These are phyloP conservation scores for Sanderia malayensis DNA, from an alignment of 30 jellyfish, hydroid and myxozoan species.

Conservation along the genomic window DNA sequence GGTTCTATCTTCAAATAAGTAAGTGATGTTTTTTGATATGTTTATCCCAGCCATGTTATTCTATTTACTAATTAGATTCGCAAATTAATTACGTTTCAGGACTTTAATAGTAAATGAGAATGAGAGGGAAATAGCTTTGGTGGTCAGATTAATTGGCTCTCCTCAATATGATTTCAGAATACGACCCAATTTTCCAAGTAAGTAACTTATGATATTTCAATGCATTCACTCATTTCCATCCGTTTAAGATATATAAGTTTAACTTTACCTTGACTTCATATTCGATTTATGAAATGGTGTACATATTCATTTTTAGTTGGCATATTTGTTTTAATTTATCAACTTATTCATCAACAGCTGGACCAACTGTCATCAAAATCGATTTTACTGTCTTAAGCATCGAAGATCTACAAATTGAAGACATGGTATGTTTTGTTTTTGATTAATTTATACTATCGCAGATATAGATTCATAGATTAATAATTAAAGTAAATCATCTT, in stretches of 20 bases:
- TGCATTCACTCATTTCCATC: too few relatives aligned
- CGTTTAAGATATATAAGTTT: too few relatives aligned
- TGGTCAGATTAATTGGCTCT: slow-evolving; percentile 29
- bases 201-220: not conserved
- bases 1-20: not conserved
- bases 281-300: too few relatives aligned
- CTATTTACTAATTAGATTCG: too few relatives aligned
- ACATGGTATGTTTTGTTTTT: slow-evolving; percentile 78
- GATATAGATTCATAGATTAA: too few relatives aligned
- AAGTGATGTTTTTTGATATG: not conserved
- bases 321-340: not conserved
- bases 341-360: slow-evolving; percentile 5
- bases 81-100: not conserved
- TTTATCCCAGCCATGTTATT: too few relatives aligned
- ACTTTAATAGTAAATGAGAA: not conserved
- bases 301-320: too few relatives aligned
- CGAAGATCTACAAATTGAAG: slow-evolving; percentile 65
- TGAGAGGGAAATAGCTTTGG: slow-evolving; percentile 25
- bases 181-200: slow-evolving; percentile 59
- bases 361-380: slow-evolving; percentile 31
- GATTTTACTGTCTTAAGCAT: slow-evolving; percentile 57
- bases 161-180: slow-evolving; percentile 49
- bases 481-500: too few relatives aligned
- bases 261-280: too few relatives aligned
- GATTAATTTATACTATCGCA: too few relatives aligned